Percentiles rank a stretch among this genome's conserved stretches.
Evolutionary conservation across 2,888 invertebrate species (phyloP).

Genomic region (Eupsilia transversa): DNA sequence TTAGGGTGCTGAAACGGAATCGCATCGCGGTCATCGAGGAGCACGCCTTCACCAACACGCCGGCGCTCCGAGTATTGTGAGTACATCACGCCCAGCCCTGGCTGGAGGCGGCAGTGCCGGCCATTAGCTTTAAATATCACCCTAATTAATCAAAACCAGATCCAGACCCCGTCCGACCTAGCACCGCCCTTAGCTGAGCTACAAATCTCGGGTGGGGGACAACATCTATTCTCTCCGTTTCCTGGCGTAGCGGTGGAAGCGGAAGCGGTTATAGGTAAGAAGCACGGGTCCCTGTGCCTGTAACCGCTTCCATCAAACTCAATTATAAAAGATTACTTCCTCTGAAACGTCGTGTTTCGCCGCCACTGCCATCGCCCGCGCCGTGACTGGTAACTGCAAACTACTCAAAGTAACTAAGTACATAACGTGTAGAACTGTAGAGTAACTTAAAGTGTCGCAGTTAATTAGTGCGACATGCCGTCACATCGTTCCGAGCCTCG

Average conservation of each 20-base stretch:
- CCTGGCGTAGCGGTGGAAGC: neutral
- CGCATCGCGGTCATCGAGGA: constrained; percentile 94
- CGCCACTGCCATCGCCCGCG: neutral
- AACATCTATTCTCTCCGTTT: neutral
- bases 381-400: neutral
- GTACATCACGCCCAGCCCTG: constrained; percentile 83
- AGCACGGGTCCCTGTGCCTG: neutral
- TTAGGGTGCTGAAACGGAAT: constrained; percentile 96
- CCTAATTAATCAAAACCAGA: constrained; percentile 43
- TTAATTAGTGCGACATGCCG: constrained; percentile 13
- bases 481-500: neutral
- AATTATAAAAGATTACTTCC: neutral
- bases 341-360: neutral
- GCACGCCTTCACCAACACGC: constrained; percentile 94
- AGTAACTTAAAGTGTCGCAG: constrained; percentile 1
- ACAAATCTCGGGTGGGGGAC: neutral
- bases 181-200: constrained; percentile 3
- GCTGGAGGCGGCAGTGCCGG: neutral
- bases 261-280: neutral
- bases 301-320: constrained; percentile 1
- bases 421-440: neutral
- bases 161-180: neutral
- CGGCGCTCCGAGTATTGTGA: constrained; percentile 96
- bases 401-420: constrained; percentile 1
- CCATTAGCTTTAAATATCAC: constrained; percentile 5